phyloP scores from a whole-genome alignment of 2,797 vertebrate species.

The Diplodus sargus region DNA sequence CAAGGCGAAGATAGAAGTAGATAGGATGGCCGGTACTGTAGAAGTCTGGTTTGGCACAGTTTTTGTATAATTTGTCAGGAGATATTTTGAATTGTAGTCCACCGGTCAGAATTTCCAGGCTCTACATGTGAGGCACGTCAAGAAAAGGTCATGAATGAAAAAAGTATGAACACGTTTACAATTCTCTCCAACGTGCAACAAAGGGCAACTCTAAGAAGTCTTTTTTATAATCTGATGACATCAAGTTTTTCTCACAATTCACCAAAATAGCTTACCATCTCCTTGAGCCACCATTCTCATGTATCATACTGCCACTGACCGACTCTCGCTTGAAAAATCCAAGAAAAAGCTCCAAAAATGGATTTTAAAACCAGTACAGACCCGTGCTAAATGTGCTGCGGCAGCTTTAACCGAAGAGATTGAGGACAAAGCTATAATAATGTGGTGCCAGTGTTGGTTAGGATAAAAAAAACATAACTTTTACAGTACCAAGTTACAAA shows the following conservation, averaged over 20 bases:
- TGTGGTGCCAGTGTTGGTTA: too few species aligned
- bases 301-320: not conserved
- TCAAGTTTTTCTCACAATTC: not conserved
- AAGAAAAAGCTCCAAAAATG: not conserved
- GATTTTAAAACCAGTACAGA: not conserved
- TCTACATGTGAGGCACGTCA: not conserved
- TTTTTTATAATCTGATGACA: not conserved
- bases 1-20: conserved; percentile 32
- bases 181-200: not conserved
- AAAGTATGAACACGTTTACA: not conserved
- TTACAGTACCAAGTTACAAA: too few species aligned
- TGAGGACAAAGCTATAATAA: too few species aligned
- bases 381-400: too few species aligned
- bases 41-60: conserved; percentile 19
- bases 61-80: conserved; percentile 7
- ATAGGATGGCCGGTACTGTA: conserved; percentile 14
- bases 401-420: too few species aligned
- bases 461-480: too few species aligned
- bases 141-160: not conserved
- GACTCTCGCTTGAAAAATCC: not conserved
- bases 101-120: not conserved
- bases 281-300: not conserved
- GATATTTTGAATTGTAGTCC: conserved; percentile 5
- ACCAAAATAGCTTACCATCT: conserved; percentile 1
- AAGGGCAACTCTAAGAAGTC: not conserved